Conservation (phyloP, 1,140 invertebrate species). For the Nomia melanderi region DNA sequence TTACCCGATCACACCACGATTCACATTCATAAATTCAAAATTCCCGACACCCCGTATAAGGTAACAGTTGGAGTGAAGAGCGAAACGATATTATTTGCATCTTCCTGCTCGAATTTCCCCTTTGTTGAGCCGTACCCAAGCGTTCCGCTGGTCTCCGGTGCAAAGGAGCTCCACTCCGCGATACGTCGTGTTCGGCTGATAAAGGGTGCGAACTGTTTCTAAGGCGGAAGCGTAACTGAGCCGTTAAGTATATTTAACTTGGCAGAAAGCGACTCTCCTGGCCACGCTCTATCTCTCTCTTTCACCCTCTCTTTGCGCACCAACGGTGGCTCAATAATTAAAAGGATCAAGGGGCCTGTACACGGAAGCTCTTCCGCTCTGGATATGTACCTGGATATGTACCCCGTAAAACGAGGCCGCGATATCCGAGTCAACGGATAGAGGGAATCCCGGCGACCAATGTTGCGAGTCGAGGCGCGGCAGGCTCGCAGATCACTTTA, state of each 20-base stretch:
- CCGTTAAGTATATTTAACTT: slow-evolving; percentile 16
- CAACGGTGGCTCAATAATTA: slow-evolving; percentile 20
- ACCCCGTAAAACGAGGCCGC: slow-evolving; percentile 1
- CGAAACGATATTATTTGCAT: slow-evolving; percentile 12
- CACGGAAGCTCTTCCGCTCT: neutral
- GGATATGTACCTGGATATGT: neutral
- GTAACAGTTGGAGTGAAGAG: no score
- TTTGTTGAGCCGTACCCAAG: neutral
- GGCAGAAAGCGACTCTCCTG: neutral
- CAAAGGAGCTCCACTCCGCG: neutral
- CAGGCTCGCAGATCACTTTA: slow-evolving; percentile 24
- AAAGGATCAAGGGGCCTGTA: slow-evolving; percentile 26
- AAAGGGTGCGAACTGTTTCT: slow-evolving; percentile 14
- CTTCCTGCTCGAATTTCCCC: slow-evolving; percentile 3
- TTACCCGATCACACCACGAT: no score
- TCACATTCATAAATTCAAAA: no score
- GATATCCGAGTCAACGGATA: slow-evolving; percentile 11
- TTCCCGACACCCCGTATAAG: no score
- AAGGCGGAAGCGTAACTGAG: slow-evolving; percentile 11
- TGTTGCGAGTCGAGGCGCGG: neutral
- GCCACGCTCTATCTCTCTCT: no score
- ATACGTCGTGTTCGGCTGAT: neutral
- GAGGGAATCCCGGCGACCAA: no score
- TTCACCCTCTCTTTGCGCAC: no score
- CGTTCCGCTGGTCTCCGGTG: neutral